Evolutionary conservation across 1,140 invertebrate species (phyloP).

Genomic region (Gyrodactylus salaris): DNA sequence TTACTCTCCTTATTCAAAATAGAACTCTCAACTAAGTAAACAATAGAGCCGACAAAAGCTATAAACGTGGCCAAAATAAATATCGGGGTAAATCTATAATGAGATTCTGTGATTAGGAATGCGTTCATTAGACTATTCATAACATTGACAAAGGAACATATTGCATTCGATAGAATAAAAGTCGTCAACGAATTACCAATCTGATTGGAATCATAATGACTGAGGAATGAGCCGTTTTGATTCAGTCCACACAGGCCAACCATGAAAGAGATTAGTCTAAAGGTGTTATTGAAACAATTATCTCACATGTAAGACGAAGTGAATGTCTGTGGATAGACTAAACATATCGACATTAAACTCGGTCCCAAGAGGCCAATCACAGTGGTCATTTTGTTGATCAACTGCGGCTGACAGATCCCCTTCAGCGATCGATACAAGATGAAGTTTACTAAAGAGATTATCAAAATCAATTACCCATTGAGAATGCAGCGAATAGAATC

Average conservation of each 20-base stretch:
- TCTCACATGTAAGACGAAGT: background rate
- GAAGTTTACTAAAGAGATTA: background rate
- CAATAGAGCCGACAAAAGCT: background rate
- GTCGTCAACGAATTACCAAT: background rate
- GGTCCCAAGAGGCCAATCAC: background rate
- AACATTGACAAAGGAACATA: background rate
- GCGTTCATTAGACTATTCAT: background rate
- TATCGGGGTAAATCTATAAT: background rate
- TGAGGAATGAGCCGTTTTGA: background rate
- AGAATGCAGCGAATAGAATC: background rate
- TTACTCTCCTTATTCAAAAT: too few species aligned
- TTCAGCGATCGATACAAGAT: too few species aligned
- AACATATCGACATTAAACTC: background rate
- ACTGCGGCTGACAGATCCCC: too few species aligned
- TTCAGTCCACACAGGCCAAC: background rate
- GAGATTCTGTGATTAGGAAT: background rate
- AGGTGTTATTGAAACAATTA: background rate
- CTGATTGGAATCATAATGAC: background rate
- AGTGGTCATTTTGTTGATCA: background rate
- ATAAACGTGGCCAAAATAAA: background rate
- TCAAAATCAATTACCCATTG: background rate
- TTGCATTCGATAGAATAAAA: background rate
- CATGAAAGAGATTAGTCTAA: background rate
- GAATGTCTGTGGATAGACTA: background rate
- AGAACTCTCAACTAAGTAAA: background rate